phyloP scores from a whole-genome alignment of 2,113 vertebrate species.

The Oncorhynchus clarkii region DNA sequence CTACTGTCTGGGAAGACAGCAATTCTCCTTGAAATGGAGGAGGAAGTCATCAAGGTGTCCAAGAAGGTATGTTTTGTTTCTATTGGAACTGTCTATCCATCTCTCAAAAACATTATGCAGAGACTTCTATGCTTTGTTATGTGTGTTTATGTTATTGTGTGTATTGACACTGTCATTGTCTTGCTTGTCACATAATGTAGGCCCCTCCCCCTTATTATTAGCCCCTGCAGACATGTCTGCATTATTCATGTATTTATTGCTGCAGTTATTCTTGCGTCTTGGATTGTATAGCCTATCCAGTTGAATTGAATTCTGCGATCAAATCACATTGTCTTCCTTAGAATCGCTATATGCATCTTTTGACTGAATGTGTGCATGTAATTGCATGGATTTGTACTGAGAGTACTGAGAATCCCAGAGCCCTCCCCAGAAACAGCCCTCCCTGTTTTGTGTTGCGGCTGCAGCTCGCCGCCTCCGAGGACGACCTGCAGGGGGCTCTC shows the following conservation, averaged over 20 bases:
- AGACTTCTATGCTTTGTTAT: background rate
- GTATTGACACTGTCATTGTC: background rate
- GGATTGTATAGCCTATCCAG: no score
- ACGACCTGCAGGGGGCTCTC: constrained; percentile 75
- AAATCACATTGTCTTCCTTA: background rate
- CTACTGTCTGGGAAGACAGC: constrained; percentile 75
- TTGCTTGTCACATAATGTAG: background rate
- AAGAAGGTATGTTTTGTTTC: constrained; percentile 77
- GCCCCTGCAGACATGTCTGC: no score
- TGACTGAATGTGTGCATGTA: background rate
- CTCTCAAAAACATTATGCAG: background rate
- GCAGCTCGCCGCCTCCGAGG: constrained; percentile 87
- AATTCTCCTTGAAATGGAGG: constrained; percentile 73
- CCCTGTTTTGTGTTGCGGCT: constrained; percentile 90
- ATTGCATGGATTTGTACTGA: background rate
- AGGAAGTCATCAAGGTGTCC: constrained; percentile 78
- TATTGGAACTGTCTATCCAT: background rate
- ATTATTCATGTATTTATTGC: no score
- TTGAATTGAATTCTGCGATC: no score
- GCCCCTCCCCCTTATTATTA: no score
- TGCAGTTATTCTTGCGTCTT: no score
- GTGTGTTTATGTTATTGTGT: background rate
- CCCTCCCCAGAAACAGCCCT: constrained; percentile 53
- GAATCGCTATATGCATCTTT: background rate
- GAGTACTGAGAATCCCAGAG: constrained; percentile 30